These are phyloP conservation scores for Drosophila lacicola DNA, from an alignment of 2,888 invertebrate species.

Conservation along the genomic window DNA sequence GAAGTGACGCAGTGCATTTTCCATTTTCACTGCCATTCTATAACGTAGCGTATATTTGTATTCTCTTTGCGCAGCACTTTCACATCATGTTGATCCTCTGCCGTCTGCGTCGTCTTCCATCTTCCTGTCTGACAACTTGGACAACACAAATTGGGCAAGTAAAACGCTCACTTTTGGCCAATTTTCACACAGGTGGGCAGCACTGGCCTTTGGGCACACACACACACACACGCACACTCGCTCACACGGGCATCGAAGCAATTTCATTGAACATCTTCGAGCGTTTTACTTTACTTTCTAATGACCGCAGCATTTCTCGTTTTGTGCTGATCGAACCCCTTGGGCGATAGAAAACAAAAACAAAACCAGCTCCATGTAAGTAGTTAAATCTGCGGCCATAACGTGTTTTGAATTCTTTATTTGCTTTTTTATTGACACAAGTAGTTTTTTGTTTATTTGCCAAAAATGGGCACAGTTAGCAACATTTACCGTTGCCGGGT, in stretches of 20 bases:
- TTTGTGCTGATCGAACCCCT: slow-evolving; percentile 48
- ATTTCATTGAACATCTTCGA: slow-evolving; percentile 71
- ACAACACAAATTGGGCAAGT: slow-evolving; percentile 71
- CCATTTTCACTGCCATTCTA: slow-evolving; percentile 49
- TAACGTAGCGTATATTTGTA: slow-evolving; percentile 45
- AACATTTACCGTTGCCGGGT: slow-evolving; percentile 27
- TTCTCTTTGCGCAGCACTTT: slow-evolving; percentile 67
- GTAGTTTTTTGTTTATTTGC: slow-evolving; percentile 39
- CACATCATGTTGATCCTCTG: slow-evolving; percentile 55
- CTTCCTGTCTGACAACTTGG: slow-evolving; percentile 73
- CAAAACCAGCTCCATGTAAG: slow-evolving; percentile 23
- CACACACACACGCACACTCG: not conserved
- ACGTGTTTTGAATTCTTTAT: slow-evolving; percentile 68
- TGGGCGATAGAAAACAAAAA: slow-evolving; percentile 39
- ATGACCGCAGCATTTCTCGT: slow-evolving; percentile 55
- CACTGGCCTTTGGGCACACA: slow-evolving; percentile 37
- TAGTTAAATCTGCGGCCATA: slow-evolving; percentile 35
- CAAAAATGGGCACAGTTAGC: slow-evolving; percentile 45
- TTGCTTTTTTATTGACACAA: slow-evolving; percentile 30
- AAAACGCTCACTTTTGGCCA: slow-evolving; percentile 76
- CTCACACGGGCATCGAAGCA: slow-evolving; percentile 13
- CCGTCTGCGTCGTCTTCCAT: slow-evolving; percentile 22
- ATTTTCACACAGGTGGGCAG: slow-evolving; percentile 55
- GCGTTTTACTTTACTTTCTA: slow-evolving; percentile 72
- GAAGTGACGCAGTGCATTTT: slow-evolving; percentile 58